Evolutionary conservation across 2,888 invertebrate genomes (phyloP).

Genomic region (Phymatocera aterrima): DNA sequence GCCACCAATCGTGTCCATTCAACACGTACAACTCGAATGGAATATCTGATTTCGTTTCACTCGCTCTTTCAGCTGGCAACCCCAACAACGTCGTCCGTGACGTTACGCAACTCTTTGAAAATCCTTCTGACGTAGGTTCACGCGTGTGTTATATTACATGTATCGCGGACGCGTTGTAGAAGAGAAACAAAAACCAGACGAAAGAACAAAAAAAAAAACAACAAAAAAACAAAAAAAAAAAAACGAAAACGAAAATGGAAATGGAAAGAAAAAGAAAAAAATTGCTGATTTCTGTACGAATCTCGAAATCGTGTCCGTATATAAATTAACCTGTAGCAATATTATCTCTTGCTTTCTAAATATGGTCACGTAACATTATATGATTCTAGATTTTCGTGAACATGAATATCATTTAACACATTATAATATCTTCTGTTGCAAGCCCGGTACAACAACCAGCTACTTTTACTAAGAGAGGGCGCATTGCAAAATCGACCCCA

Average conservation of each 20-base stretch:
- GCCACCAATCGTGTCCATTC: not conserved
- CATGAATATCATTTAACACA: constrained; percentile 16
- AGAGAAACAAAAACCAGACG: no score
- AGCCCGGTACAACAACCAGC: not conserved
- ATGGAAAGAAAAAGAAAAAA: not conserved
- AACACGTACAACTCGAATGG: not conserved
- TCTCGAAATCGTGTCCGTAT: constrained; percentile 3
- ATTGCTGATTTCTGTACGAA: not conserved
- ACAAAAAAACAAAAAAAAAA: no score
- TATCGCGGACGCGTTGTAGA: no score
- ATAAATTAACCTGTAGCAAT: not conserved
- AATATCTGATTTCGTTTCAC: constrained; percentile 5
- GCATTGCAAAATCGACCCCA: constrained; percentile 21
- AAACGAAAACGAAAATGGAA: no score
- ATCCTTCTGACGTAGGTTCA: no score
- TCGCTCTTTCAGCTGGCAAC: not conserved
- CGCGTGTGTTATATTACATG: not conserved
- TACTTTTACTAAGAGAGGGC: not conserved
- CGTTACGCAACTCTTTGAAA: not conserved
- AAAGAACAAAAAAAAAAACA: no score
- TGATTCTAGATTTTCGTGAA: constrained; percentile 3
- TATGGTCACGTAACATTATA: not conserved
- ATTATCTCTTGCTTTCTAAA: constrained; percentile 33
- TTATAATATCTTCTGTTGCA: not conserved
- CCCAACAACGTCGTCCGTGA: not conserved